Percentiles rank a stretch among this genome's conserved stretches.
These are phyloP conservation scores for Drosophila aff. DNA, from an alignment of 1,140 invertebrate genomes.

Conservation along the genomic window DNA sequence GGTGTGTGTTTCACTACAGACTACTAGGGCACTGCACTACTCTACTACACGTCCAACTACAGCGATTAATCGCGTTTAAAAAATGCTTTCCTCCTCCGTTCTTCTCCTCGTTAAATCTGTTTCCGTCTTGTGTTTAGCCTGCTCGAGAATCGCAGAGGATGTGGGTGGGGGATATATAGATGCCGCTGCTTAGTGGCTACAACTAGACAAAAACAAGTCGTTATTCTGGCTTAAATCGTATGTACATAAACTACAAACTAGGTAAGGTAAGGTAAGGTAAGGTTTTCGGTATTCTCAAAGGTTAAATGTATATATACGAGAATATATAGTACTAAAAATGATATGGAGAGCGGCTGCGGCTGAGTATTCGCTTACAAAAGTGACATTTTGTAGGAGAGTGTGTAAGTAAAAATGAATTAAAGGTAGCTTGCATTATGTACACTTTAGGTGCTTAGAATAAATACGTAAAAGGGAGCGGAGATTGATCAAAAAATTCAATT, in stretches of 20 bases:
- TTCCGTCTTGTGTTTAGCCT: slow-evolving; percentile 10
- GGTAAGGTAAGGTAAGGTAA: slow-evolving; percentile 40
- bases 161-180: neutral
- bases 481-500: slow-evolving; percentile 1
- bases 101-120: neutral
- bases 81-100: slow-evolving; percentile 14
- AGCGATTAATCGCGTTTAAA: slow-evolving; percentile 15
- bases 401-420: slow-evolving; percentile 5
- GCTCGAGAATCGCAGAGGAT: slow-evolving; percentile 22
- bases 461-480: slow-evolving; percentile 15
- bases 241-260: slow-evolving; percentile 32
- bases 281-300: slow-evolving; percentile 8
- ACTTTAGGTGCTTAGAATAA: slow-evolving; percentile 27
- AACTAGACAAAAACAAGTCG: slow-evolving; percentile 38
- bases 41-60: slow-evolving; percentile 45
- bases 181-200: slow-evolving; percentile 19
- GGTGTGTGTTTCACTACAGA: slow-evolving; percentile 20
- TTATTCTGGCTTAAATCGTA: slow-evolving; percentile 38
- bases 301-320: slow-evolving; percentile 8
- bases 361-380: slow-evolving; percentile 41
- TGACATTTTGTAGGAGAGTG: slow-evolving; percentile 9
- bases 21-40: slow-evolving; percentile 57
- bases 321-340: slow-evolving; percentile 24
- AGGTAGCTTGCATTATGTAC: slow-evolving; percentile 32
- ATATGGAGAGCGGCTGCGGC: slow-evolving; percentile 33